A percentile compares a stretch with the other conserved stretches of the same genome.
These are phyloP conservation scores for Drosophila cyrtoloma DNA, from an alignment of 2,888 invertebrate genomes.

Conservation along the genomic window DNA sequence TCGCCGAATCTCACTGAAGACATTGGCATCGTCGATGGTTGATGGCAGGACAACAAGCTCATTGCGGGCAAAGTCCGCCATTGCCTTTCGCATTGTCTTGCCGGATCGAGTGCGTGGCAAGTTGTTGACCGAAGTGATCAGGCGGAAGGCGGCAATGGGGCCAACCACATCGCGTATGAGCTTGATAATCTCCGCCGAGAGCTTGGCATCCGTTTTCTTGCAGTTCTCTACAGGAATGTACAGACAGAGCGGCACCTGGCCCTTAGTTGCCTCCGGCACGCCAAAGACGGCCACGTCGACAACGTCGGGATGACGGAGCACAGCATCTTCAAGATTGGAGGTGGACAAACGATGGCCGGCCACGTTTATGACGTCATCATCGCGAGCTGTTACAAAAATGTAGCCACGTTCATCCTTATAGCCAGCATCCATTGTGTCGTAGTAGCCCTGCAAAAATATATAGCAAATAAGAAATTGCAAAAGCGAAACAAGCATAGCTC, in stretches of 20 bases:
- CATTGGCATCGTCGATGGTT: slow-evolving; percentile 94
- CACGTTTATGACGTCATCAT: slow-evolving; percentile 97
- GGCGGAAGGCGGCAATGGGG: slow-evolving; percentile 95
- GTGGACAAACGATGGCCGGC: slow-evolving; percentile 97
- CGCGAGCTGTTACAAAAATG: slow-evolving; percentile 94
- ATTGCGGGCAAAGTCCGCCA: slow-evolving; percentile 93
- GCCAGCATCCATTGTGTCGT: slow-evolving; percentile 98
- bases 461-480: not conserved
- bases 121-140: slow-evolving; percentile 91
- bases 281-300: slow-evolving; percentile 96
- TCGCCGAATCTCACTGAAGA: slow-evolving; percentile 91
- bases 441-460: slow-evolving; percentile 78
- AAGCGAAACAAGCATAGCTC: slow-evolving; percentile 82
- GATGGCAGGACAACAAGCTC: slow-evolving; percentile 92
- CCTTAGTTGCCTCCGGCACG: slow-evolving; percentile 95
- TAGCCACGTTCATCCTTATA: slow-evolving; percentile 93
- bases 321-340: slow-evolving; percentile 95
- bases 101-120: slow-evolving; percentile 96
- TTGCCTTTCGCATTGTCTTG: slow-evolving; percentile 90
- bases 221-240: slow-evolving; percentile 89
- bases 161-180: slow-evolving; percentile 85
- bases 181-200: slow-evolving; percentile 84
- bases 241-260: slow-evolving; percentile 95
- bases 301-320: slow-evolving; percentile 93
- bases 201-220: slow-evolving; percentile 78